Base-by-base conservation (phyloP, 1,140 invertebrate genomes). In the Achatina immaculata region DNA sequence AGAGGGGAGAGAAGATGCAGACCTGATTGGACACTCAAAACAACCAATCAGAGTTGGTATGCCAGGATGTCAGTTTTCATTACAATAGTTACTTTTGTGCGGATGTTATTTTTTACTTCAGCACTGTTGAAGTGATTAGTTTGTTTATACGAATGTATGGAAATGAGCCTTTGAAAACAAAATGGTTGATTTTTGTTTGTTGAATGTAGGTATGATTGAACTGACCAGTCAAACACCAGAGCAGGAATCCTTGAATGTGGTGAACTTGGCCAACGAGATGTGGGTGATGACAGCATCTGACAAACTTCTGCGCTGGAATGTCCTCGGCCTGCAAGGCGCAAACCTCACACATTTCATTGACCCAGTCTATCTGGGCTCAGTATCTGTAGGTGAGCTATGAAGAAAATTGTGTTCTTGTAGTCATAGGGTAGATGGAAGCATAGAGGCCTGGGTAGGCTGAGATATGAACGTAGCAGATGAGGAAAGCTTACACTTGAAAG, bases 291-390 rank as follows among this genome's bases (percentile, higher is more conserved):
- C 96, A 0, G 97, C 96, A 89, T 97, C 96, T 89, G 97, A 98
- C 91, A 98, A 98, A 93, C 92, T 98, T 0, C 93, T 96, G 21
- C 94, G 94, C 81, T 98, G 97, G 97, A 95, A 95, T 87, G 90
- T 95, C 77, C 86, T 96, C 36, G 96, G 96, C 0, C 84, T 97
- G 28, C 97, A 99, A 93, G 96, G 97, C 36, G 93, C 95, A 6
- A 89, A 97, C 16, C 89, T 97, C 74, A 94, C 94, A 82, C 86
- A 94, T 48, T 89, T 97, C 24, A 93, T 98, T 79, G 87, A 93
- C 82, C 93, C 94, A 31, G 93, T 97, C 83, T 94, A 94, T 88
- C 90, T 98, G 0, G 90, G 92, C 68, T 93, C 93, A 45, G 93
- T 96, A 72, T 94, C 94, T 69, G 93, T 97, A 88, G 95, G 94